phyloP scores from a whole-genome alignment of 2,113 vertebrate genomes.

The Etheostoma spectabile region DNA sequence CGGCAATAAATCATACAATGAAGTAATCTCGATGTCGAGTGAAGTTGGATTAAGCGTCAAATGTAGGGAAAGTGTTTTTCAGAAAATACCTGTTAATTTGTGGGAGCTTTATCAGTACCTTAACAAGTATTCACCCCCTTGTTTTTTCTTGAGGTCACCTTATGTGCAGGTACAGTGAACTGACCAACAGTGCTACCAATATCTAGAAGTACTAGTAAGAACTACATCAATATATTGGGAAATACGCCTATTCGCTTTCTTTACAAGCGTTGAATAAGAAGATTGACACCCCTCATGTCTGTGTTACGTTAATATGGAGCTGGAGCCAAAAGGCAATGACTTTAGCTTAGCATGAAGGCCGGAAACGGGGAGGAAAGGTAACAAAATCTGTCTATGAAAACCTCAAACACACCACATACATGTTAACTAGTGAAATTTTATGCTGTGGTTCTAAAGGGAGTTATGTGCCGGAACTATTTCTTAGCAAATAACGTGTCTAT shows the following conservation, averaged over 20 bases:
- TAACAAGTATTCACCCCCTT: no score
- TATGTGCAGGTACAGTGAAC: neutral
- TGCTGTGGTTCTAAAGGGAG: neutral
- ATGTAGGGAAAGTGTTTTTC: neutral
- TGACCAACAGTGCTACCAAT: neutral
- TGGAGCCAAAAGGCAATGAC: neutral
- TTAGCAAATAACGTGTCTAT: neutral
- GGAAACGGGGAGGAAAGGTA: neutral
- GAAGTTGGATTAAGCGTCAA: slow-evolving; percentile 13
- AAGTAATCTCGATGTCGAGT: no score
- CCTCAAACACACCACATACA: neutral
- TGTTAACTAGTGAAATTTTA: neutral
- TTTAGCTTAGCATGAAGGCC: slow-evolving; percentile 17
- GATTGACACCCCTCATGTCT: neutral
- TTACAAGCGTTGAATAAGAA: neutral
- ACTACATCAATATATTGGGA: neutral
- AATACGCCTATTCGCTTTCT: neutral
- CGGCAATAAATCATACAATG: neutral
- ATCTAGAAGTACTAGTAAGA: neutral
- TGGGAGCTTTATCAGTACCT: neutral
- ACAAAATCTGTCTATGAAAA: neutral
- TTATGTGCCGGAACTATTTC: neutral
- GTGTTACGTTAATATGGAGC: neutral
- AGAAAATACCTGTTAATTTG: neutral
- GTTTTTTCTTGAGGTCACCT: slow-evolving; percentile 1